phyloP scores from a whole-genome alignment of 2,888 invertebrate genomes.

The Phlogophora meticulosa region DNA sequence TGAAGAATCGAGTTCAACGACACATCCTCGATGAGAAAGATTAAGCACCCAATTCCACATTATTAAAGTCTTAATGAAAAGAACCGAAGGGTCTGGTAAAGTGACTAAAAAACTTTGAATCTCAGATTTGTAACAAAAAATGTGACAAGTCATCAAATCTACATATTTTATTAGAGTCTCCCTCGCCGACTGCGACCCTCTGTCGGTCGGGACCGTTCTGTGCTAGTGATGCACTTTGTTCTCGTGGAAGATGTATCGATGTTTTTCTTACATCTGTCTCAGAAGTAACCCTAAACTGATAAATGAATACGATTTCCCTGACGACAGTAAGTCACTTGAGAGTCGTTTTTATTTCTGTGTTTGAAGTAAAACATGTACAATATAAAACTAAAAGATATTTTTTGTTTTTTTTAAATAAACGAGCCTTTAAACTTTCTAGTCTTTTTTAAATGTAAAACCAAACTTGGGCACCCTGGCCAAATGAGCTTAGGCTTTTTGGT shows the following conservation, averaged over 20 bases:
- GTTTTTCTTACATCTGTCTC: slow-evolving; percentile 14
- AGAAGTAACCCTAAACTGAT: not conserved
- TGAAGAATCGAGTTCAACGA: slow-evolving; percentile 53
- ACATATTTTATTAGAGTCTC: slow-evolving; percentile 90
- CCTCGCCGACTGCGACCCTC: slow-evolving; percentile 87
- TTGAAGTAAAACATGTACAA: no score
- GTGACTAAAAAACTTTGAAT: slow-evolving; percentile 88
- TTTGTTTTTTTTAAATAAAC: no score
- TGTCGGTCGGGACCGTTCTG: slow-evolving; percentile 79
- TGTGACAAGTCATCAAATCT: slow-evolving; percentile 91
- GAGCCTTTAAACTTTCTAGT: no score
- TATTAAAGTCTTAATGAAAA: slow-evolving; percentile 80
- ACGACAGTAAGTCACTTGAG: not conserved
- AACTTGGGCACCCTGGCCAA: no score
- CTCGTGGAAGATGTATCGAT: slow-evolving; percentile 74
- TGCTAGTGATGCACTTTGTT: slow-evolving; percentile 75
- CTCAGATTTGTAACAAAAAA: slow-evolving; percentile 90
- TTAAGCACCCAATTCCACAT: slow-evolving; percentile 69
- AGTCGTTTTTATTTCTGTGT: not conserved
- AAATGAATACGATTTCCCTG: not conserved
- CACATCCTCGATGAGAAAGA: slow-evolving; percentile 56
- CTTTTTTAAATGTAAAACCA: no score
- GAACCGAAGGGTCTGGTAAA: slow-evolving; percentile 75
- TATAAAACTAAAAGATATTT: no score
- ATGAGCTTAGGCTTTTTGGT: no score